A percentile compares a stretch with the other conserved stretches of the same genome.
Evolutionary conservation across 2,888 invertebrate genomes (phyloP).

Genomic region (Hirtodrosophila histrioides): DNA sequence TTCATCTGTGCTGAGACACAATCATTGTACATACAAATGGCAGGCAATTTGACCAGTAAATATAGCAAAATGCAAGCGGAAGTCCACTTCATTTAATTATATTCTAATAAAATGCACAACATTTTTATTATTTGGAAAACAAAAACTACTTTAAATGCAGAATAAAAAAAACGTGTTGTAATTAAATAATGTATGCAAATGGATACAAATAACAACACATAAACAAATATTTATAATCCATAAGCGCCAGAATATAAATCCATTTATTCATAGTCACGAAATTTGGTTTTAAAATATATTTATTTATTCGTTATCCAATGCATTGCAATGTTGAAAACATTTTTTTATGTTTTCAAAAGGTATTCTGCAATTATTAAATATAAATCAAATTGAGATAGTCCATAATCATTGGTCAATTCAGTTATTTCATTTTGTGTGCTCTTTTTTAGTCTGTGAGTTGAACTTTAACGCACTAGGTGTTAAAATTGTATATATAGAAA

Average conservation of each 20-base stretch:
- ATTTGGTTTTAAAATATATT: background rate
- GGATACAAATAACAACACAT: background rate
- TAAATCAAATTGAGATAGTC: background rate
- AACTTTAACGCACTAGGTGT: background rate
- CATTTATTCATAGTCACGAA: background rate
- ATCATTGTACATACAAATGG: background rate
- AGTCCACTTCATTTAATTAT: conserved; percentile 22
- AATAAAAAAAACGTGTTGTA: background rate
- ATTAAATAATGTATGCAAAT: background rate
- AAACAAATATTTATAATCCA: background rate
- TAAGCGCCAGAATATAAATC: background rate
- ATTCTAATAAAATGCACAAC: background rate
- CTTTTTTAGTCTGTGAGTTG: background rate
- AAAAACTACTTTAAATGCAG: background rate
- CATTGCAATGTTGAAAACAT: background rate
- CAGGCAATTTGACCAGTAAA: conserved; percentile 28
- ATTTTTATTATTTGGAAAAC: background rate
- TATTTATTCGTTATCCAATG: background rate
- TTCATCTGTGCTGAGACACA: conserved; percentile 1
- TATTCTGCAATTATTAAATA: conserved; percentile 1
- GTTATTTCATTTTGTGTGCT: background rate
- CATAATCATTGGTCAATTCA: conserved; percentile 7
- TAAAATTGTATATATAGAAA: conserved; percentile 3
- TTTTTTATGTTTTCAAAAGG: background rate
- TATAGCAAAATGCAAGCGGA: conserved; percentile 7